Conservation (phyloP, 2,888 invertebrate species). For the Eucera pruinosa region DNA sequence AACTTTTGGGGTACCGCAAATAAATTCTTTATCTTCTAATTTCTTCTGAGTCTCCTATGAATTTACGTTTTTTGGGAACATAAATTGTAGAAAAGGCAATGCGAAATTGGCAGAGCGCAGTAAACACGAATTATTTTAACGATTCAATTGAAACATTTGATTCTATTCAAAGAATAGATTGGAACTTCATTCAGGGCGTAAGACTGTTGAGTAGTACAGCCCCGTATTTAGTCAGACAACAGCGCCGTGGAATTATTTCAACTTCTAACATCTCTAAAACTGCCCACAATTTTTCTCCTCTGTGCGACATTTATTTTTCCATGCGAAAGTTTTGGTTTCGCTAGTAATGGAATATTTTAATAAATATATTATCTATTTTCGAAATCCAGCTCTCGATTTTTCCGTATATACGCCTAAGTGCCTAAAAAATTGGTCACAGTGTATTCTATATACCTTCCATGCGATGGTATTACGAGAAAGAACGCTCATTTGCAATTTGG, state of each 20-base stretch:
- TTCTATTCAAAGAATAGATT: too few relatives aligned
- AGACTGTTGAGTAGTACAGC: constrained; percentile 8
- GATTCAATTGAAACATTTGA: background rate
- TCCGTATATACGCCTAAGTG: too few relatives aligned
- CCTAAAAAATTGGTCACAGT: background rate
- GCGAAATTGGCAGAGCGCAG: background rate
- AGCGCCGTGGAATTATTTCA: background rate
- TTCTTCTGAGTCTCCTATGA: too few relatives aligned
- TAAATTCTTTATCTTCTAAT: too few relatives aligned
- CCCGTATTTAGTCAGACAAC: background rate
- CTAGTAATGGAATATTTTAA: background rate
- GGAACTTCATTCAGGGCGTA: too few relatives aligned
- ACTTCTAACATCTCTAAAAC: background rate
- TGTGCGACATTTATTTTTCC: background rate
- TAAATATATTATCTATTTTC: background rate
- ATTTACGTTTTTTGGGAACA: background rate
- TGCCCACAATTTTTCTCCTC: background rate
- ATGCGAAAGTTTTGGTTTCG: background rate
- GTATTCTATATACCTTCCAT: background rate
- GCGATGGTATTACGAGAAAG: background rate
- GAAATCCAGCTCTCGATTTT: too few relatives aligned
- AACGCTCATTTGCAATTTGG: constrained; percentile 13
- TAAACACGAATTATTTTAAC: background rate
- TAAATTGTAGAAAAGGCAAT: background rate
- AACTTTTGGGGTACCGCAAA: too few relatives aligned